Evolutionary conservation across 2,113 vertebrate species (phyloP).

Genomic region (Polypterus bichir): DNA sequence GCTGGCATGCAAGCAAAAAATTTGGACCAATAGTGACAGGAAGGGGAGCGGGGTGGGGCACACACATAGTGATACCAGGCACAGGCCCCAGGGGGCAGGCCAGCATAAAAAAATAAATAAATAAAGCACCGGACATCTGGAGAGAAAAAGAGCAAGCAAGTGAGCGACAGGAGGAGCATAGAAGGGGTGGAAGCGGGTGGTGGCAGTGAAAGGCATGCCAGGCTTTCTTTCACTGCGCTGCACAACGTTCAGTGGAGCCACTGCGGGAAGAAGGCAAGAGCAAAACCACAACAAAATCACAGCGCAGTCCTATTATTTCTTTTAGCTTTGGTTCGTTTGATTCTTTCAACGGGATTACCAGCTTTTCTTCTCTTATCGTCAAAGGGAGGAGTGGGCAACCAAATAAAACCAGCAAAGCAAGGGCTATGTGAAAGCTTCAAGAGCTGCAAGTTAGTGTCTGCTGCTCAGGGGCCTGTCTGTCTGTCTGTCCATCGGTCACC

Average conservation of each 20-base stretch:
- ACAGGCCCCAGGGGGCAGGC: not conserved
- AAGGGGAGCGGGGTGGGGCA: not conserved
- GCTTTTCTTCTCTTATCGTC: not conserved
- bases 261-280: conserved; percentile 64
- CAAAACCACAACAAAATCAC: conserved; percentile 64
- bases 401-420: conserved; percentile 1
- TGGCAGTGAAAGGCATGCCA: conserved; percentile 76
- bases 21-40: not conserved
- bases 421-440: conserved; percentile 3
- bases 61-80: conserved; percentile 9
- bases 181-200: conserved; percentile 28
- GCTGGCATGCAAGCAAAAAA: too few species aligned
- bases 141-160: not conserved
- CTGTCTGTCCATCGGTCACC: too few species aligned
- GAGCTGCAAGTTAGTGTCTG: conserved; percentile 4
- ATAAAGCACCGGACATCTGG: not conserved
- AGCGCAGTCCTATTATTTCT: conserved; percentile 65
- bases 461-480: not conserved
- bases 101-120: too few species aligned
- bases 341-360: conserved; percentile 36
- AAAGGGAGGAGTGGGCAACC: not conserved
- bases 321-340: too few species aligned
- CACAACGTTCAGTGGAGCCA: conserved; percentile 35
- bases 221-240: conserved; percentile 71
- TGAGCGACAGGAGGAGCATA: conserved; percentile 35